Evolutionary conservation across 92 coral and sea anemone genomes (phyloP), one percentile per base, ranked within the genome.

Genomic region (Palythoa caribaeorum): DNA sequence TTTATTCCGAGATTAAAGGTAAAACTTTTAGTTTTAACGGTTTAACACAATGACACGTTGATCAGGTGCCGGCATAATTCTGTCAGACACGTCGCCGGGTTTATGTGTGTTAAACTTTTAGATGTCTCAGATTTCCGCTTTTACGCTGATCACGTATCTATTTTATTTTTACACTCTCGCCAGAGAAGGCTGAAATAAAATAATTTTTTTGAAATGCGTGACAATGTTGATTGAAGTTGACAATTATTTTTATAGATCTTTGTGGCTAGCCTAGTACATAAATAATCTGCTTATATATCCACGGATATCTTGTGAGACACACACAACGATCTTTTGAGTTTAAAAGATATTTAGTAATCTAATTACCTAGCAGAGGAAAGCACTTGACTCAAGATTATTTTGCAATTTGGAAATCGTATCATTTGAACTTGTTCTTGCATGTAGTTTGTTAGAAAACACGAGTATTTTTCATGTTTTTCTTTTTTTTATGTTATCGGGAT

Each of bases 1-100:
- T 89, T n/a, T 97, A 97, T 85, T 97, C 98, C 5, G 98, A 97
- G 71, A 94, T 97, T 47, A 97, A 97, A 95, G 99, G 99, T 97
- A 90, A 89, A 47, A 44, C 48, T 17, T 17, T 17, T 55, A 11
- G 14, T 55, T 55, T 11, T 11, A 63, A 15, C 3, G 35, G 5
- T 21, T 35, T 4, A 63, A 63, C 20, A 63, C 35, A 63, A 44
- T 44, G 50, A 44, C 50, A 44, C 50, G 50, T 44, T 44, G 50
- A 44, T 8, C 50, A 44, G 50, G 50, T 44, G 50, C 50, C 50
- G 50, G 70, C 20, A 7, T 1, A 7, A 6, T n/a, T 5, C 2
- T 63, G 70, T 14, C 65, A n/a, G 70, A 17, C 70, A n/a, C 21
- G 70, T 16, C 6, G 28, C 70, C 70, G 70, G 70, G 10, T 63